phyloP scores from a whole-genome alignment of 2,113 vertebrate genomes.

The Bos indicus region DNA sequence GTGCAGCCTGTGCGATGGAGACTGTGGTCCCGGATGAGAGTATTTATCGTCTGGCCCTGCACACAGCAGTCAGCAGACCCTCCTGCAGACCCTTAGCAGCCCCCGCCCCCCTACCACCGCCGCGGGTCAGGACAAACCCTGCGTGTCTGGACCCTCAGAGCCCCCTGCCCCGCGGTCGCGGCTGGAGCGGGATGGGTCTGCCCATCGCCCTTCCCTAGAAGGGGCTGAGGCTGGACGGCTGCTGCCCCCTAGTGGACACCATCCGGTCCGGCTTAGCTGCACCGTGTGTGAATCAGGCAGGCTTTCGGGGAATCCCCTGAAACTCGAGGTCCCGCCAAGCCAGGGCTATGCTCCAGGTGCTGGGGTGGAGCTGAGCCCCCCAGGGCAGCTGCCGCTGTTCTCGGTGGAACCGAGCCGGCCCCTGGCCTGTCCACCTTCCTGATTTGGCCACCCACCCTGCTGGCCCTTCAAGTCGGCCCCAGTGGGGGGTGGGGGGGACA shows the following conservation, averaged over 20 bases:
- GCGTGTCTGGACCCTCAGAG: neutral
- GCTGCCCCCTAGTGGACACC: neutral
- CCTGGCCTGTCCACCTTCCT: fast-evolving
- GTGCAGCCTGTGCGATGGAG: fast-evolving
- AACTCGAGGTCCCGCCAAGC: neutral
- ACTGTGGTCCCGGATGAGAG: neutral
- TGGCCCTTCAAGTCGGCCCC: neutral
- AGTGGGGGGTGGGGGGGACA: fast-evolving
- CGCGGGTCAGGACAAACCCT: fast-evolving
- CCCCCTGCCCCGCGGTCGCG: neutral
- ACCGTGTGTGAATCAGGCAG: neutral
- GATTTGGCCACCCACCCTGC: neutral
- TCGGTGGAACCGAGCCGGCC: neutral
- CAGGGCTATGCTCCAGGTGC: neutral
- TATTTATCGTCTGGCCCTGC: neutral
- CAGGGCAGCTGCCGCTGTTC: neutral
- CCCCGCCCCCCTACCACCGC: neutral
- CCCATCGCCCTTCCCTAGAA: fast-evolving
- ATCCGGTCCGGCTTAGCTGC: neutral
- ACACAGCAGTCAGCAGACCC: neutral
- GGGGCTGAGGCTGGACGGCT: neutral
- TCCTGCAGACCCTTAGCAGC: fast-evolving
- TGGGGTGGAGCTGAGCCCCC: neutral
- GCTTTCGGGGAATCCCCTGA: neutral
- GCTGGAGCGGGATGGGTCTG: neutral